Conservation (phyloP, 2,113 vertebrate species). For the Ibidorhyncha struthersii region DNA sequence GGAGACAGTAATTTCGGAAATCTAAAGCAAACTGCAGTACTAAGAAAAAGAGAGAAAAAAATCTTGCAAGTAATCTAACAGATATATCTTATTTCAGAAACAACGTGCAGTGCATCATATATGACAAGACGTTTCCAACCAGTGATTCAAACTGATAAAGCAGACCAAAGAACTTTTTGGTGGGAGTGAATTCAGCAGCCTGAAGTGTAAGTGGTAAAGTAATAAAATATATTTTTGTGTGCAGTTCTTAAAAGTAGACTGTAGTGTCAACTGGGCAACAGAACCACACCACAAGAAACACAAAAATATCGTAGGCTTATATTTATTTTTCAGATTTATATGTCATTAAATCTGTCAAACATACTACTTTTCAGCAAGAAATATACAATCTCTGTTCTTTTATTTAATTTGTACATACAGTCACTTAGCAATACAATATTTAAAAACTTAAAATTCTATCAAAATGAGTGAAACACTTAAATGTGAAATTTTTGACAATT, state of each 20-base stretch:
- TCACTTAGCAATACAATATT: not conserved
- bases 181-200: not conserved
- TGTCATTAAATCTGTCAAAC: not conserved
- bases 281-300: not conserved
- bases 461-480: not conserved
- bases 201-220: not conserved
- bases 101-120: not conserved
- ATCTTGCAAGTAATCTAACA: not conserved
- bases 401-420: not conserved
- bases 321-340: not conserved
- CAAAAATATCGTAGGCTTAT: not conserved
- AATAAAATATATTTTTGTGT: not conserved
- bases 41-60: not conserved
- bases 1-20: not conserved
- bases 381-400: accelerated
- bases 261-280: not conserved
- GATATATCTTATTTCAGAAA: not conserved
- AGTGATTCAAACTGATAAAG: not conserved
- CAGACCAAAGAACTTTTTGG: not conserved
- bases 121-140: not conserved
- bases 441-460: not conserved
- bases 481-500: not conserved
- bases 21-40: not conserved
- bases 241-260: not conserved
- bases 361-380: not conserved